Base-by-base conservation (phyloP, 2,888 invertebrate species). In the Clunio marinus region DNA sequence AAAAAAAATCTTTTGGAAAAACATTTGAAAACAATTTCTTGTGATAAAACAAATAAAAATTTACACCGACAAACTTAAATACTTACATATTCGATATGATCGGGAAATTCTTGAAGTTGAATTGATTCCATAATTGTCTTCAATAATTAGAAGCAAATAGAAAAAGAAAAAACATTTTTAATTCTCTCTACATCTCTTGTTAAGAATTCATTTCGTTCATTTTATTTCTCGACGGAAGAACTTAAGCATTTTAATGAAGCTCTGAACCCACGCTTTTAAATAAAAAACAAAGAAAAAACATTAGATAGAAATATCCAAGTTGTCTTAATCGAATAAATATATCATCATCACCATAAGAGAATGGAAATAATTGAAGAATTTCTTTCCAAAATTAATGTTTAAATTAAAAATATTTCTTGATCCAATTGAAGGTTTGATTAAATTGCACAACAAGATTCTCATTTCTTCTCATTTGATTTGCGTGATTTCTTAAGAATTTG, bases 281-380 rank as follows among this genome's bases (percentile, higher is more conserved):
- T 15, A 46, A 22, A 25, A 35, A 13, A 35, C 28, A 32, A 28
- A 15, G 13, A 59, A 15, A 59, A 63, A 8, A 8, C 24, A 57
- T 63, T 63, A 63, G 63, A 63, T 63, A 63, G 63, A 63, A 63
- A 63, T 63, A 46, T 27, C 45, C 63, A 37, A 63, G 27, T 24
- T 63, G 25, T 63, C 37, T 63, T 35, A 24, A 63, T 46, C 63
- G 63, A 63, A 63, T 15, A 13, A 24, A 55, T 3, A 59, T 35
- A 59, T 59, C 35, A 37, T 63, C 63, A 63, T 63, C 63, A 45
- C 25, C 32, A 25, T 37, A 15, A 32, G n/a, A 37, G n/a, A 51
- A 51, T 5, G n/a, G n/a, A n/a, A n/a, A n/a, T n/a, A n/a, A n/a
- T n/a, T n/a, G n/a, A n/a, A n/a, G n/a, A n/a, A n/a, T n/a, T n/a